phyloP scores from a whole-genome alignment of 2,888 invertebrate genomes.

The Trissonchulus latispiculum region DNA sequence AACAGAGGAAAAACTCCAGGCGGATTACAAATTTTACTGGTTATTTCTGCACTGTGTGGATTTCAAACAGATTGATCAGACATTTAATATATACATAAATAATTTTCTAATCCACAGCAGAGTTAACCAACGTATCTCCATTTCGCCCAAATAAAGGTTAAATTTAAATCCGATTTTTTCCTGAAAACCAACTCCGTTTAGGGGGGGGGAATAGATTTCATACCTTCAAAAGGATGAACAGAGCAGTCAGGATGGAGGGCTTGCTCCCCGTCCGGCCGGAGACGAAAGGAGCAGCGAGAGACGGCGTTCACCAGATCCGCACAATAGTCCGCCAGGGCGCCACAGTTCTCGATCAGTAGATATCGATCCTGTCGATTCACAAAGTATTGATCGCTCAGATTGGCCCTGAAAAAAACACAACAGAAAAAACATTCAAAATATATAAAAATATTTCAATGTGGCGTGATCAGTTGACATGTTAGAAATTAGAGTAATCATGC shows the following conservation, averaged over 20 bases:
- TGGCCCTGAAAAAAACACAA: constrained; percentile 57
- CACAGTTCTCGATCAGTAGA: constrained; percentile 65
- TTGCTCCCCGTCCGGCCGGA: constrained; percentile 31
- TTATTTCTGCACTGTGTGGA: no score
- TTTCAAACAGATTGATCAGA: no score
- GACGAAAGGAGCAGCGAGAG: constrained; percentile 50
- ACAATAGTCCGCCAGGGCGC: constrained; percentile 69
- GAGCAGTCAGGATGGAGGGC: constrained; percentile 51
- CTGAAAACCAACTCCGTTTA: no score
- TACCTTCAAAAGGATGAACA: constrained; percentile 58
- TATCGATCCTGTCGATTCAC: constrained; percentile 93
- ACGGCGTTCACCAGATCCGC: constrained; percentile 53
- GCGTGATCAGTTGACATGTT: no score
- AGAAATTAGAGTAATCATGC: neutral
- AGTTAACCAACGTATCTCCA: no score
- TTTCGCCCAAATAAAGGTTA: no score
- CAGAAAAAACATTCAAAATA: neutral
- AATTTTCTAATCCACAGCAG: no score
- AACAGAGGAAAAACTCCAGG: no score
- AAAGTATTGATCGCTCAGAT: constrained; percentile 93
- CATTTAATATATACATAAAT: no score
- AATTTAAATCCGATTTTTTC: no score
- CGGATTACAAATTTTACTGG: no score
- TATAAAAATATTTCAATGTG: no score
- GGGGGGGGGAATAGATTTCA: neutral